Percentiles rank a stretch among this genome's conserved stretches.
Evolutionary conservation across 92 coral and sea anemone genomes (phyloP).

Genomic region (Metridium senile): DNA sequence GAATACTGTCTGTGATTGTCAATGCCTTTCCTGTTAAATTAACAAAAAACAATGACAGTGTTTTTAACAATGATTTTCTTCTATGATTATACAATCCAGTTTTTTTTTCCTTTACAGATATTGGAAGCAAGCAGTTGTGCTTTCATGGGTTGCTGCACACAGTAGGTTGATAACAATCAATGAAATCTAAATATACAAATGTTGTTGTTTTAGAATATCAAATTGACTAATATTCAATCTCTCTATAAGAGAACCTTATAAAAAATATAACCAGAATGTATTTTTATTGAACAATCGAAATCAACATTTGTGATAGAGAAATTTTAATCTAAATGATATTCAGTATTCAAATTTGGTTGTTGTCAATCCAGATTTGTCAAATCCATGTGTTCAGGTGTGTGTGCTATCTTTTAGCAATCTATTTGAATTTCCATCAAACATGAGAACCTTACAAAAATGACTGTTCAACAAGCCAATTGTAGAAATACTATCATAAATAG

Average conservation of each 20-base stretch:
- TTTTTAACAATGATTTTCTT: no score
- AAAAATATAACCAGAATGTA: no score
- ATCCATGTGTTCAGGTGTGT: constrained; percentile 13
- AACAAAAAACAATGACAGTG: no score
- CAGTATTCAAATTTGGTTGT: neutral
- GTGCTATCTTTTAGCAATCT: neutral
- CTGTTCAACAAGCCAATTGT: neutral
- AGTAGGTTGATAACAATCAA: neutral
- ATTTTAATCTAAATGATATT: neutral
- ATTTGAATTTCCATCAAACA: constrained; percentile 19
- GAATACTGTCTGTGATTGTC: neutral
- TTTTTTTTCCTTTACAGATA: no score
- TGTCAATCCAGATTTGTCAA: neutral
- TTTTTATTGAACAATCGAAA: no score
- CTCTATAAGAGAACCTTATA: no score
- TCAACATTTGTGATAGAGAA: no score
- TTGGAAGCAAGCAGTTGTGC: neutral
- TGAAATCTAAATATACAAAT: neutral
- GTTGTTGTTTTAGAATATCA: constrained; percentile 4
- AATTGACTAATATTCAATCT: neutral
- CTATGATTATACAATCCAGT: no score
- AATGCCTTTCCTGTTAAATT: no score
- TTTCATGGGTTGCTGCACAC: neutral
- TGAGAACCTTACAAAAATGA: neutral
- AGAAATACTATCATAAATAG: no score